Percentiles rank a stretch among this genome's conserved stretches.
These are phyloP conservation scores for Caenorhabditis japonica DNA, from an alignment of 2,888 invertebrate genomes.

Conservation along the genomic window DNA sequence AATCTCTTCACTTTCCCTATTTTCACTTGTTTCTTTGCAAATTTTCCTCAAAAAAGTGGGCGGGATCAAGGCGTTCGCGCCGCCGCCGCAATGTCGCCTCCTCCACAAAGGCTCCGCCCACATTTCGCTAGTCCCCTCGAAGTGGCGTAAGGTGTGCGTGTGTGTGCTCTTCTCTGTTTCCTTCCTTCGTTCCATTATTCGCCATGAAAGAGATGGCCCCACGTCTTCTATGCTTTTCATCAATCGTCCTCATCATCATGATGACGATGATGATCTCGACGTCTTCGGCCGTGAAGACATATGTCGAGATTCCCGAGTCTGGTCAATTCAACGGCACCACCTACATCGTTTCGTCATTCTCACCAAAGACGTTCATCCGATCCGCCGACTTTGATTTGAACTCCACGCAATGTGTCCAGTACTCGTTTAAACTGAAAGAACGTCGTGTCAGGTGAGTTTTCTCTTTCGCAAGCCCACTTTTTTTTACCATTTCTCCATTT, in stretches of 20 bases:
- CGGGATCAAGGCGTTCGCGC: constrained; percentile 1
- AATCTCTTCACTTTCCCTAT: not conserved
- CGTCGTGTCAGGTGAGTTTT: constrained; percentile 52
- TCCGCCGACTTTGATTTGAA: constrained; percentile 58
- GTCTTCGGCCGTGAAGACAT: constrained; percentile 16
- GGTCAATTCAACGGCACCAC: constrained; percentile 23
- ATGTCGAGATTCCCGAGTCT: constrained; percentile 44
- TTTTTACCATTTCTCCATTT: not conserved
- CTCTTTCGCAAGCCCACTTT: constrained; percentile 10
- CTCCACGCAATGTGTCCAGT: constrained; percentile 55
- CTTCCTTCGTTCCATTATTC: not conserved
- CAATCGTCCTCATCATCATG: not conserved
- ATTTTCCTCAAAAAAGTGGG: constrained; percentile 10
- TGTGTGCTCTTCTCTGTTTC: not conserved
- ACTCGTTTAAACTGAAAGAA: constrained; percentile 53
- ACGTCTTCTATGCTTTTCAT: not conserved
- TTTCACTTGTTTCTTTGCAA: no score
- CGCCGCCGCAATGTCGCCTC: constrained; percentile 5
- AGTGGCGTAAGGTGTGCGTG: no score
- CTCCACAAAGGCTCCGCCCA: not conserved
- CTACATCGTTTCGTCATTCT: constrained; percentile 49
- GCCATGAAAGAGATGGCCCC: not conserved
- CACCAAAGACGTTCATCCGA: constrained; percentile 49
- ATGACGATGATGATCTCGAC: not conserved
- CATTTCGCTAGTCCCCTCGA: no score